Conservation (phyloP, 2,797 vertebrate genomes). For the Chelmon rostratus region DNA sequence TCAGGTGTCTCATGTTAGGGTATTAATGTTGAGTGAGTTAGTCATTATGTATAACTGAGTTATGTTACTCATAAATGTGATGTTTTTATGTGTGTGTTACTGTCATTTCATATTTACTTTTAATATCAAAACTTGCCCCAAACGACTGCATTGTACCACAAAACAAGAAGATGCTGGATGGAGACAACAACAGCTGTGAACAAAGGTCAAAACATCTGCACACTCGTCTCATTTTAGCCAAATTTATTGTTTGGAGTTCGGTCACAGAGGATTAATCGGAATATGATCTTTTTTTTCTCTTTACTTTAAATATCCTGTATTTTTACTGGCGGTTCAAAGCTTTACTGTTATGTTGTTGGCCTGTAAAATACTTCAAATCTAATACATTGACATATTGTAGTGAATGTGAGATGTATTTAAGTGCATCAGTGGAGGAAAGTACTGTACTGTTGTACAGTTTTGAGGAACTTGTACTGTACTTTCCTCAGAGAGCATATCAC, state of each 20-base stretch:
- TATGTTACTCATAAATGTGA: neutral
- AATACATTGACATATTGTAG: too few species aligned
- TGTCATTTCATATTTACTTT: neutral
- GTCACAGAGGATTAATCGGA: too few species aligned
- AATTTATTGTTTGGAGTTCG: too few species aligned
- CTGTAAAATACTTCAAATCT: neutral
- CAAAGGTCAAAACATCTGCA: neutral
- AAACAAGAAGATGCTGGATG: too few species aligned
- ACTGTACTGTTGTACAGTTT: too few species aligned
- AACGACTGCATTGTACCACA: neutral
- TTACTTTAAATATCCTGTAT: neutral
- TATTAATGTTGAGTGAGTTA: neutral
- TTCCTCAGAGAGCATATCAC: too few species aligned
- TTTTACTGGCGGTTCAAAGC: neutral
- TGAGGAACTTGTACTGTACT: neutral
- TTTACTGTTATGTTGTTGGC: neutral
- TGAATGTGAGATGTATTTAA: too few species aligned
- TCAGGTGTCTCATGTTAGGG: neutral
- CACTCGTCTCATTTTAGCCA: too few species aligned
- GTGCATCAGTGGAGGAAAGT: too few species aligned
- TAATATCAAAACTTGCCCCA: neutral
- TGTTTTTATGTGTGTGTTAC: neutral
- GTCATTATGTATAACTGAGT: neutral
- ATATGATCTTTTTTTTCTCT: too few species aligned
- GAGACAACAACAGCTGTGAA: neutral